phyloP scores from a whole-genome alignment of 2,888 invertebrate species.

The Hemicrepidius hirtus region DNA sequence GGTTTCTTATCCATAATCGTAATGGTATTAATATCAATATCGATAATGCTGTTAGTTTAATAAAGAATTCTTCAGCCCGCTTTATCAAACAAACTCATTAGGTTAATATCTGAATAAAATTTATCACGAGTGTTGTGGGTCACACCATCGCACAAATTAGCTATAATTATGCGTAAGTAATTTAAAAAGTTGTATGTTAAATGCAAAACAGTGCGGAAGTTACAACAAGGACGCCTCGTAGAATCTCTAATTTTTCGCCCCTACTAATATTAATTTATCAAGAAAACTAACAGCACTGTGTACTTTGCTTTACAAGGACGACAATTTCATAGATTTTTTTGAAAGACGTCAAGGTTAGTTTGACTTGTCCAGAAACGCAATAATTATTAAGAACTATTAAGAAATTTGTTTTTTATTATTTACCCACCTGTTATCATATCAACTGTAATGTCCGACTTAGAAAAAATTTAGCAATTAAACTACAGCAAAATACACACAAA shows the following conservation, averaged over 20 bases:
- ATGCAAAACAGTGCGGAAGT: conserved; percentile 21
- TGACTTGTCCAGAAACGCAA: too few relatives aligned
- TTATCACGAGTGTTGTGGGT: background rate
- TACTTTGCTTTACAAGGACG: background rate
- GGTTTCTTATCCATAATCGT: conserved; percentile 14
- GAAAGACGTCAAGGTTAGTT: too few relatives aligned
- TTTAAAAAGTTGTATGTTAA: conserved; percentile 10
- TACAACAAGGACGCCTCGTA: background rate
- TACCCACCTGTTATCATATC: too few relatives aligned
- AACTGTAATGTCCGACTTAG: too few relatives aligned
- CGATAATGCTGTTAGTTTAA: conserved; percentile 7
- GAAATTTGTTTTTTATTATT: too few relatives aligned
- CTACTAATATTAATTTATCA: background rate
- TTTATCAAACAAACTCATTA: too few relatives aligned
- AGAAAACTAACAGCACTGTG: conserved; percentile 3
- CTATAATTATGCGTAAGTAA: conserved; percentile 1
- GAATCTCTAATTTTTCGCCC: background rate
- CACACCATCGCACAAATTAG: conserved; percentile 5
- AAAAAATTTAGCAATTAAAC: too few relatives aligned
- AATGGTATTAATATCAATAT: conserved; percentile 24
- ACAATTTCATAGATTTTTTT: background rate
- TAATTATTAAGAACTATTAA: too few relatives aligned
- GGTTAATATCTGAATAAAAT: too few relatives aligned
- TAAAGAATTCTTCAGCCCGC: background rate
- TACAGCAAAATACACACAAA: too few relatives aligned